Evolutionary conservation across 2,888 invertebrate genomes (phyloP).

Genomic region (Drosophila colorata): DNA sequence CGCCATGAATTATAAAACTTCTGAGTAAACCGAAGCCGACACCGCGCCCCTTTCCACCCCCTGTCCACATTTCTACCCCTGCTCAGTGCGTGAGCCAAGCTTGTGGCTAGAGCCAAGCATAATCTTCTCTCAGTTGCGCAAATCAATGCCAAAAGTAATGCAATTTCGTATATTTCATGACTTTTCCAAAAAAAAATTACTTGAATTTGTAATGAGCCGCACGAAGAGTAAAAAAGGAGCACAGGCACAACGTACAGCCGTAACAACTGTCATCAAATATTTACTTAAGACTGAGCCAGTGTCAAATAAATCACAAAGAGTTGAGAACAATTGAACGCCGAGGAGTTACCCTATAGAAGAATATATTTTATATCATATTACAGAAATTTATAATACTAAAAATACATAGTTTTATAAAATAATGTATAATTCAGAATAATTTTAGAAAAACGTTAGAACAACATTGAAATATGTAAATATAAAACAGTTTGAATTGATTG

Average conservation of each 20-base stretch:
- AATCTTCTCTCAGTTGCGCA: constrained; percentile 23
- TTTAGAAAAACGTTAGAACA: too few species aligned
- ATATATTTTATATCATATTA: too few species aligned
- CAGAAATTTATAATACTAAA: too few species aligned
- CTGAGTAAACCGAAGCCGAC: constrained; percentile 22
- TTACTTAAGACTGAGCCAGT: constrained; percentile 45
- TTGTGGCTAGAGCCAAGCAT: background rate
- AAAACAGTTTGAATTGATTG: too few species aligned
- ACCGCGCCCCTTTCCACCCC: background rate
- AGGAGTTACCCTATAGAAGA: too few species aligned
- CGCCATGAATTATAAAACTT: constrained; percentile 62
- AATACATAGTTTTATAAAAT: too few species aligned
- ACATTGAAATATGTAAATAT: too few species aligned
- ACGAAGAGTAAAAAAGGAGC: constrained; percentile 13
- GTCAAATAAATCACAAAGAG: constrained; percentile 42
- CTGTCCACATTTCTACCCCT: background rate
- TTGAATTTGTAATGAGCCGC: constrained; percentile 71
- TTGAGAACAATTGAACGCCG: background rate
- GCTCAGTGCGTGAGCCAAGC: background rate
- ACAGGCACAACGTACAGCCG: constrained; percentile 15
- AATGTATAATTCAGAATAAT: too few species aligned
- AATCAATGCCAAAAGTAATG: constrained; percentile 61
- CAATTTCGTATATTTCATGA: constrained; percentile 46
- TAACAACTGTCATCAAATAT: constrained; percentile 63
- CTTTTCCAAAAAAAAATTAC: constrained; percentile 61